Base-by-base conservation (phyloP, 2,797 vertebrate species). In the Labeo calbasu region DNA sequence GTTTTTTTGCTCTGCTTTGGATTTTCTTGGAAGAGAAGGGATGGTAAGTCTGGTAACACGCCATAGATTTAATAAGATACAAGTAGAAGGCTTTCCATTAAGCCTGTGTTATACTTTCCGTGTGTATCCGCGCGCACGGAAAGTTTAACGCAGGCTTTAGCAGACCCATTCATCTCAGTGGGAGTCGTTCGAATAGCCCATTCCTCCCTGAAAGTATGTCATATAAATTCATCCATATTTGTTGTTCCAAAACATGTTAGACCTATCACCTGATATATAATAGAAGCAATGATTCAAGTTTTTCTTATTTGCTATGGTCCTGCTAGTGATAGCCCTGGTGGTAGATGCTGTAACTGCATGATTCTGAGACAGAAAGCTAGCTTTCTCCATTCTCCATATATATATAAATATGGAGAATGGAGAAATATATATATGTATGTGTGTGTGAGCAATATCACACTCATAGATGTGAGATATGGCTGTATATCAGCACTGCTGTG, bases 11-110 rank as follows among this genome's bases (percentile, higher is more conserved):
- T 96, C 65, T 95, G 95, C 80, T 94, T 96, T 55, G 94, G 95
- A n/a, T 95, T 95, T 86, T 95, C 95, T n/a, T 96, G 95, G 95
- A 93, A 92, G 65, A 93, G 92, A 86, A 93, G 93, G 63, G 95
- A 96, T 59, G 95, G 95, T 96, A 87, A 92, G 92, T 53, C 17
- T 73, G 1, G 12, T 50, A 5, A 72, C 7, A n/a, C 32, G 23
- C 53, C 21, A 43, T 1, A 40, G 13, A 57, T 12, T 76, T 57
- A 3, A 40, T 36, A 19, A 12, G 51, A 32, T 2, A 32, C 5
- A 19, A 73, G 10, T 5, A 57, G 6, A n/a, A 15, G 13, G 51
- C 2, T 76, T 57, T 69, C 32, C 32, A 5, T 36, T 36, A 66
- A 66, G 9, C 7, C 10, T 11, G 21, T 23, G 55, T 59, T 59